phyloP scores from a whole-genome alignment of 1,140 invertebrate genomes.

The Leptinotarsa undecemlineata region DNA sequence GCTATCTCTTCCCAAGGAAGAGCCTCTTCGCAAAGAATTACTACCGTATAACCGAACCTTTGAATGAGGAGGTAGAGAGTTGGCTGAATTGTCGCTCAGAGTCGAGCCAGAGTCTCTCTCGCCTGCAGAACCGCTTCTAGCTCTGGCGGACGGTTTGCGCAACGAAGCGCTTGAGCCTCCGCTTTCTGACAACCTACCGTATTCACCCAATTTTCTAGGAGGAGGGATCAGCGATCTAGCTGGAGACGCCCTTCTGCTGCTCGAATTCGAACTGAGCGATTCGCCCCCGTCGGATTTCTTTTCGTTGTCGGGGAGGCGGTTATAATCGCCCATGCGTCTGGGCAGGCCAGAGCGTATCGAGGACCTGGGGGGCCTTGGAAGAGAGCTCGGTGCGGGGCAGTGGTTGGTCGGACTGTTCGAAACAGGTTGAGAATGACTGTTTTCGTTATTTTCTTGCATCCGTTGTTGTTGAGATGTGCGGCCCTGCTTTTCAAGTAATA shows the following conservation, averaged over 20 bases:
- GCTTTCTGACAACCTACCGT: constrained; percentile 63
- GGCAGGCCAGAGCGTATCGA: constrained; percentile 62
- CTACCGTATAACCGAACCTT: constrained; percentile 62
- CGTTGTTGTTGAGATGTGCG: constrained; percentile 73
- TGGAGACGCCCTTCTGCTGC: constrained; percentile 57
- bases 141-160: constrained; percentile 54
- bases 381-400: constrained; percentile 67
- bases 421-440: constrained; percentile 17
- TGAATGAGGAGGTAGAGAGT: constrained; percentile 64
- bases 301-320: constrained; percentile 52
- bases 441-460: constrained; percentile 58
- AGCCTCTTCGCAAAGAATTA: constrained; percentile 56
- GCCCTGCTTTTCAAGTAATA: constrained; percentile 76
- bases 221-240: constrained; percentile 67
- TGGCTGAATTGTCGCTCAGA: constrained; percentile 61
- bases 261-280: constrained; percentile 53
- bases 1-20: constrained; percentile 61
- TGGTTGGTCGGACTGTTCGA: constrained; percentile 57
- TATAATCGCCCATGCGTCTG: constrained; percentile 62
- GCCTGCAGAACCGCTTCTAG: constrained; percentile 56
- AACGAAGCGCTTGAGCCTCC: constrained; percentile 54
- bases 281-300: constrained; percentile 52
- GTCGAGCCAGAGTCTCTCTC: constrained; percentile 61
- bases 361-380: constrained; percentile 68
- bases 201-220: constrained; percentile 61